Conservation (phyloP, 2,888 invertebrate species). For the Agonopterix arenella region DNA sequence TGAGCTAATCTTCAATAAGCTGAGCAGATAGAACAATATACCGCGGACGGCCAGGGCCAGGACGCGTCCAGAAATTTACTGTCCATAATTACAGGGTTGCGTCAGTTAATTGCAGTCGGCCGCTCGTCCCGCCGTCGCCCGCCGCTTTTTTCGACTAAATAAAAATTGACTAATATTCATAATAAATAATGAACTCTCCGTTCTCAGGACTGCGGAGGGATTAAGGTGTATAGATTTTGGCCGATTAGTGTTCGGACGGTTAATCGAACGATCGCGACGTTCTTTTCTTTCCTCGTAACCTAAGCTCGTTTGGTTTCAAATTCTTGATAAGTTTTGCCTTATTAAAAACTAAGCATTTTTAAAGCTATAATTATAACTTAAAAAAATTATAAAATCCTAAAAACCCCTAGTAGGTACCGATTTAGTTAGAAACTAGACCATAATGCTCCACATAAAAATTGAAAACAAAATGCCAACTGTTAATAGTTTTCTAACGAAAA, state of each 20-base stretch:
- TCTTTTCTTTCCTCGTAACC: too few relatives aligned
- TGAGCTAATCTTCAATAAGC: conserved; percentile 57
- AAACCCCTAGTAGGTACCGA: too few relatives aligned
- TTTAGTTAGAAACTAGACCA: too few relatives aligned
- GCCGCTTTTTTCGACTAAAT: conserved; percentile 72
- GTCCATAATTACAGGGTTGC: conserved; percentile 90
- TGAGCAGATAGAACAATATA: conserved; percentile 68
- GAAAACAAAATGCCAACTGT: too few relatives aligned
- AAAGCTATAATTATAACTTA: too few relatives aligned
- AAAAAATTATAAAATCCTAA: too few relatives aligned
- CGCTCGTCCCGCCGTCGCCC: conserved; percentile 53
- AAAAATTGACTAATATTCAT: conserved; percentile 78
- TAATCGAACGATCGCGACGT: conserved; percentile 38
- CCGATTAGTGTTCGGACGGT: conserved; percentile 54
- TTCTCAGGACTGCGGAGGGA: conserved; percentile 51
- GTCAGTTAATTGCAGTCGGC: conserved; percentile 86
- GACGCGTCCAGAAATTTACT: conserved; percentile 88
- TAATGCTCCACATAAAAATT: too few relatives aligned
- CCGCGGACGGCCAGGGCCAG: conserved; percentile 41
- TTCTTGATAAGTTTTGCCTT: too few relatives aligned
- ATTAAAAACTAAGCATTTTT: not conserved
- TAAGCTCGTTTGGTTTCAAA: too few relatives aligned
- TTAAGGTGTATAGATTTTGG: conserved; percentile 61
- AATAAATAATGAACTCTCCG: conserved; percentile 74
- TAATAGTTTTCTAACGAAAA: too few relatives aligned